These are phyloP conservation scores for Tenualosa thibaudeaui DNA, from an alignment of 2,797 vertebrate genomes.

Conservation along the genomic window DNA sequence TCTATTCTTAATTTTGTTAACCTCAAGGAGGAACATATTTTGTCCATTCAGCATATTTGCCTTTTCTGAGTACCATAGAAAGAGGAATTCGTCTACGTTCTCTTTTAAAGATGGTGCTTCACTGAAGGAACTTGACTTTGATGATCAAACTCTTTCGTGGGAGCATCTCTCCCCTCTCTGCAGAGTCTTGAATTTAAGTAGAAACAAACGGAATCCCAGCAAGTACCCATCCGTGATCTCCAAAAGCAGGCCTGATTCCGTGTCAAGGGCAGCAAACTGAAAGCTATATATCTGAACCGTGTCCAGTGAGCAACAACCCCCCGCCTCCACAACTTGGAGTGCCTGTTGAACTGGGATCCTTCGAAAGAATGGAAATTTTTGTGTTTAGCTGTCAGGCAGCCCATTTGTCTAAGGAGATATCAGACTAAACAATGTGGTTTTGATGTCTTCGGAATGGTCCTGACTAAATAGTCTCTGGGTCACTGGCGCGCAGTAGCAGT, in stretches of 20 bases:
- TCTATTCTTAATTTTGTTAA: background rate
- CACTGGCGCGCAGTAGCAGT: background rate
- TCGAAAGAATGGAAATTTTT: conserved; percentile 7
- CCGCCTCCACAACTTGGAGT: background rate
- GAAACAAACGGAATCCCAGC: background rate
- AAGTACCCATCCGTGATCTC: background rate
- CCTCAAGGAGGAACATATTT: background rate
- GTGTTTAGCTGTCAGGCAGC: background rate
- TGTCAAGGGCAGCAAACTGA: background rate
- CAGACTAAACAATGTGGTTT: conserved; percentile 24
- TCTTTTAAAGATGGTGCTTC: background rate
- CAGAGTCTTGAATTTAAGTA: background rate
- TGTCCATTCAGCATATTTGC: background rate
- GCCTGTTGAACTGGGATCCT: conserved; percentile 12
- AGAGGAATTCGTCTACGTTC: background rate
- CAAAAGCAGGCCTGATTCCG: background rate
- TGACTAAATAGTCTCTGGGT: conserved; percentile 16
- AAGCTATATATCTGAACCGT: conserved; percentile 10
- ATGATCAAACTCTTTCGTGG: background rate
- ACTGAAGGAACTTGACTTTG: background rate
- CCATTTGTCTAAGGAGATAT: conserved; percentile 11
- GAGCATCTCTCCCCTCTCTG: background rate
- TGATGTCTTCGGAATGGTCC: conserved; percentile 20
- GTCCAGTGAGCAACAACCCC: background rate
- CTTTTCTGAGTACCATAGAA: background rate